Base-by-base conservation (phyloP, 2,797 vertebrate species). In the Spea hammondii region DNA sequence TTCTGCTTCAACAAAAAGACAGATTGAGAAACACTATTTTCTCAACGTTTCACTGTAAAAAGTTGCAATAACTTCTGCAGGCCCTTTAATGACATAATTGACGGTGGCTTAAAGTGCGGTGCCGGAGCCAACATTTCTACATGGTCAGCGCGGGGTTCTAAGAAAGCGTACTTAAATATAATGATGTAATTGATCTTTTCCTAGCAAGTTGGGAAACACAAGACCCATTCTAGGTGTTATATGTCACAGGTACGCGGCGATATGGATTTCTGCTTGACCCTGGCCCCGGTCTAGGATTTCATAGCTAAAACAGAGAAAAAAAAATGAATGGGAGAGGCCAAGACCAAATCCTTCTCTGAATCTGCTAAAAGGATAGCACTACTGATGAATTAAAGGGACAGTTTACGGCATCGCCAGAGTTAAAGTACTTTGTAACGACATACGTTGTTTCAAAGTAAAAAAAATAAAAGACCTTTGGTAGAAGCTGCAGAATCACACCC, bases 31-130 rank as follows among this genome's bases (percentile, higher is more conserved):
- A 90, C 91, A 86, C 87, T 88, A 89, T 89, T 90, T 90, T 89
- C 88, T 91, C 89, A 79, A 86, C 88, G 89, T 85, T 90, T 89
- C 91, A 88, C 88, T 90, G 90, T 89, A 89, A 93, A 91, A 91
- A 32, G 32, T 88, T 86, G 86, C 92, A 90, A 93, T 92, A 87
- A 85, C 88, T 93, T 93, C 88, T 91, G 89, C 91, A 92, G 91
- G 84, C 86, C 87, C 83, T 74, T 71, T 86, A 89, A 91, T 89
- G 88, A 91, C 90, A 90, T 91, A 89, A 92, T 88, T 87, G 89
- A 87, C 87, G 88, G 85, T 87, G 87, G 88, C 86, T 89, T 85
- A 86, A 86, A 84, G 6, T 80, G 5, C 65, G 0, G 49, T 85
- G 80, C 81, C 45, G 83, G 82, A 88, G 90, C 87, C 88, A 90